Base-by-base conservation (phyloP, 1,140 invertebrate genomes). In the Hestina assimilis region DNA sequence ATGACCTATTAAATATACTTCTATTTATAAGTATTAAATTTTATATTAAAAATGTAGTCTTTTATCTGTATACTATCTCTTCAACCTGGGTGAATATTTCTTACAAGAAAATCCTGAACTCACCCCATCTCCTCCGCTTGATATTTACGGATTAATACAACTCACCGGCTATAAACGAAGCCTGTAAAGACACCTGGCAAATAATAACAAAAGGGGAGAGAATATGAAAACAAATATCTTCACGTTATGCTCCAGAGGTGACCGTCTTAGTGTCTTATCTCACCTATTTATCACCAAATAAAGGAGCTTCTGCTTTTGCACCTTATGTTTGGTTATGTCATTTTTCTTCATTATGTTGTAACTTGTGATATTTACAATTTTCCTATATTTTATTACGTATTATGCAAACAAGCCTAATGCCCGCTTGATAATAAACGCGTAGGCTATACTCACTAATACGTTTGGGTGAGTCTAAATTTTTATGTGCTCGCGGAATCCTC, bases 391-490 rank as follows among this genome's bases (percentile, higher is more conserved):
- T n/a, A n/a, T n/a, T n/a, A n/a, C n/a, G n/a, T n/a, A n/a, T n/a
- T n/a, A n/a, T n/a, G n/a, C n/a, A n/a, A n/a, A n/a, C n/a, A n/a
- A n/a, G n/a, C n/a, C n/a, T n/a, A n/a, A n/a, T n/a, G n/a, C n/a
- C n/a, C n/a, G n/a, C n/a, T n/a, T n/a, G n/a, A n/a, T n/a, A n/a
- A n/a, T n/a, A n/a, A n/a, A n/a, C n/a, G n/a, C n/a, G n/a, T n/a
- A n/a, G n/a, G n/a, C n/a, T n/a, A n/a, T n/a, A n/a, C n/a, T n/a
- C n/a, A n/a, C n/a, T n/a, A n/a, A n/a, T n/a, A n/a, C 72, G 79
- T 89, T 85, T 78, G 89, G 15, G 65, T 90, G 61, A 76, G 47
- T 48, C 77, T 83, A 3, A 53, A 57, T 75, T 89, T 73, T 53
- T 65, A 66, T 75, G 59, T 31, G 61, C 60, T 70, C 81, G 66